Evolutionary conservation across 2,113 vertebrate species (phyloP).

Genomic region (Charina bottae): DNA sequence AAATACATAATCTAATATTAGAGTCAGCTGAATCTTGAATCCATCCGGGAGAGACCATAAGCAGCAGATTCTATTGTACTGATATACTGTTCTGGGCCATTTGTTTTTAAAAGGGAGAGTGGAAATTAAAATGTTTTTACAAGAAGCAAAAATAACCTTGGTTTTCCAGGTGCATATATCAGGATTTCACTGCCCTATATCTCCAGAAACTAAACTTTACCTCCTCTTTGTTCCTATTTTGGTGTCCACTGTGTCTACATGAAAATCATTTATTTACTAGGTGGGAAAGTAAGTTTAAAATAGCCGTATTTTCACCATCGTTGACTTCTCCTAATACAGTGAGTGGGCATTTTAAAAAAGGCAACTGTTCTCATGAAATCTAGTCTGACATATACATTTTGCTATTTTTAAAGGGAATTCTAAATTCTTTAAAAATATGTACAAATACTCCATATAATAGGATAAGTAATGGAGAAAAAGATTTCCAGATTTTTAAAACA

Average conservation of each 20-base stretch:
- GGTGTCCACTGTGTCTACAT: not conserved
- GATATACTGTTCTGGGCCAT: not conserved
- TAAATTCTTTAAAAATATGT: not conserved
- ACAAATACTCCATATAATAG: not conserved
- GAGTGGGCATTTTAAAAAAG: not conserved
- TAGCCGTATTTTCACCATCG: not conserved
- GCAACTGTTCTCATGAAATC: not conserved
- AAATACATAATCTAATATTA: not conserved
- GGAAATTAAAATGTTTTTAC: not conserved
- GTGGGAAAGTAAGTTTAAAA: not conserved
- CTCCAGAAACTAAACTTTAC: not conserved
- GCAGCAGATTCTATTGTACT: not conserved
- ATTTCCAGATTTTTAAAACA: not conserved
- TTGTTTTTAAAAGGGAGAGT: not conserved
- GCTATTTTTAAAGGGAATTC: not conserved
- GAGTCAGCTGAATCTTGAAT: not conserved
- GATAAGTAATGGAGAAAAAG: not conserved
- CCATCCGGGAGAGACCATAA: not conserved
- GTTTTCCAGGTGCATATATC: not conserved
- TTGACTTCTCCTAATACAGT: not conserved
- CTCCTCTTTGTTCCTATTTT: not conserved
- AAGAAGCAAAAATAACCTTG: not conserved
- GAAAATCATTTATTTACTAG: not conserved
- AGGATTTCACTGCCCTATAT: not conserved
- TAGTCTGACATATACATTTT: not conserved